Base-by-base conservation (phyloP, 1,140 invertebrate species). In the Elysia chlorotica region DNA sequence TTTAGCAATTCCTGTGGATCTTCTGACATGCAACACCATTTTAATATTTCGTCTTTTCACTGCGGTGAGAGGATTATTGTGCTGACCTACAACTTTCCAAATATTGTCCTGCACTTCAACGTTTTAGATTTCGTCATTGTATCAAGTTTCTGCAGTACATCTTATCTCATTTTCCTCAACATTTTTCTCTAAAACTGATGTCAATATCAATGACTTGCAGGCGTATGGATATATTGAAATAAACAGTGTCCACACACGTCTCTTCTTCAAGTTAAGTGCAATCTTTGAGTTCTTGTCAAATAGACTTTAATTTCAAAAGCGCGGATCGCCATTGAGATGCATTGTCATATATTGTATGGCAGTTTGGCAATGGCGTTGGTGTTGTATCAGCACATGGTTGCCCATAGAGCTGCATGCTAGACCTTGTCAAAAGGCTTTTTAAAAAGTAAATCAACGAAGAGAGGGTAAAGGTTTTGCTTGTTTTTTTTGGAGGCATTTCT, bases 401-500 rank as follows among this genome's bases (percentile, higher is more conserved):
- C 41, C 41, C 41, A 14, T 48, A 48, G n/a, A n/a, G 41, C n/a
- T 48, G 41, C 41, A 48, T 48, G 41, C 41, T n/a, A 48, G 41
- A 48, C 41, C 41, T n/a, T 48, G 48, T 57, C 54, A 31, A 38
- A 66, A 30, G 65, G 1, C n/a, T 66, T 66, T 37, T 61, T 59
- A 38, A 71, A n/a, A n/a, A n/a, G n/a, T n/a, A n/a, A 78, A 74
- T 74, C 41, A 23, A 63, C 48, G 57, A 74, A 74, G 23, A 59
- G 53, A 54, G 66, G 63, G 67, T 68, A 70, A 33, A 78, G 76
- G 23, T 76, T 66, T 68, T 71, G 65, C 30, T 71, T 33, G 67
- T 78, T 72, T 69, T 74, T 71, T 69, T 74, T 71, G 1, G 74
- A 68, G 56, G 74, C 65, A 30, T 38, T 78, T 68, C 72, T 65